Conservation (phyloP, 2,888 invertebrate genomes). For the Euzetes globulus region DNA sequence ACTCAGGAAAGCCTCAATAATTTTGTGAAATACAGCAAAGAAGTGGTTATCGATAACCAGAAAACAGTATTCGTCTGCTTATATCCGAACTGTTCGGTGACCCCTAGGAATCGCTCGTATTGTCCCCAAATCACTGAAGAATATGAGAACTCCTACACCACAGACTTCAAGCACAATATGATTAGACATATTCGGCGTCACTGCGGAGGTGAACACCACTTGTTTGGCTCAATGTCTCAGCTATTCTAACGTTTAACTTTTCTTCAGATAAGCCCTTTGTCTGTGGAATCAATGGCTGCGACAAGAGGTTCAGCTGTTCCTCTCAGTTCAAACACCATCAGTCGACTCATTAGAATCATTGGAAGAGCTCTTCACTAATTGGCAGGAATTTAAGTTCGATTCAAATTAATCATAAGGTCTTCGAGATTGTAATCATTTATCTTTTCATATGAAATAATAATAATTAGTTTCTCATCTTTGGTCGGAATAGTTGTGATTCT, state of each 20-base stretch:
- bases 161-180: not conserved
- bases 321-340: not conserved
- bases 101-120: not conserved
- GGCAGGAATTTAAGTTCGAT: not conserved
- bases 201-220: not conserved
- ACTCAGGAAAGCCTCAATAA: not conserved
- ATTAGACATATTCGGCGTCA: not conserved
- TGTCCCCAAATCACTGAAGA: not conserved
- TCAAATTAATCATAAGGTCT: not conserved
- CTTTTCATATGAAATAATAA: not conserved
- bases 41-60: not conserved
- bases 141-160: not conserved
- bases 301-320: not conserved
- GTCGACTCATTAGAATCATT: not conserved
- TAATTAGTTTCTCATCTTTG: not conserved
- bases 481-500: not conserved
- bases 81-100: not conserved
- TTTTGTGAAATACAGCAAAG: conserved; percentile 1
- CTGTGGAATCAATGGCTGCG: conserved; percentile 1
- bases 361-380: not conserved
- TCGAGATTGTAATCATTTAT: not conserved
- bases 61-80: not conserved
- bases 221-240: not conserved
- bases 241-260: not conserved
- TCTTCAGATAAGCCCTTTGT: not conserved